Evolutionary conservation across 64 coral and sea anemone genomes (phyloP).

Genomic region (Platygyra sinensis): DNA sequence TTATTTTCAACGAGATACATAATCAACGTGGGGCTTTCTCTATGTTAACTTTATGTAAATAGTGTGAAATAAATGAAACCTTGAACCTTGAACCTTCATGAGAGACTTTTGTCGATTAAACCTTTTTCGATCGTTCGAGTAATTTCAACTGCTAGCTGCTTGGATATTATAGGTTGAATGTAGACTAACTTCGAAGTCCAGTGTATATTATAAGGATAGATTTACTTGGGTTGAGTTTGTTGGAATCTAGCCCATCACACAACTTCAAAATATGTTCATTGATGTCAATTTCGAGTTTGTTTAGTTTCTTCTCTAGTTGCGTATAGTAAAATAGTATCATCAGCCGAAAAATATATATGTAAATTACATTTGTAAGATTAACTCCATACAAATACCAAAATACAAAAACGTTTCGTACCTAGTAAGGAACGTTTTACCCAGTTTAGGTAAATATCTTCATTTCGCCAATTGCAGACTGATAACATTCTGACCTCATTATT

Average conservation of each 20-base stretch:
- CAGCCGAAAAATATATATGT: background rate
- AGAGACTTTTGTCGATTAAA: too few relatives aligned
- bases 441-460: background rate
- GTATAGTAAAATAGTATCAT: background rate
- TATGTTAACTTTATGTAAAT: too few relatives aligned
- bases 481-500: too few relatives aligned
- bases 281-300: background rate
- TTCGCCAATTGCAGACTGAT: background rate
- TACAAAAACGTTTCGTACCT: background rate
- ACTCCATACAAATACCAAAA: too few relatives aligned
- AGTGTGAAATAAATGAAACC: too few relatives aligned
- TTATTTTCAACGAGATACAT: too few relatives aligned
- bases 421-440: background rate
- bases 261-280: background rate
- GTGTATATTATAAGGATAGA: background rate
- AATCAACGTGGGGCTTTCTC: too few relatives aligned
- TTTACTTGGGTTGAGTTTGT: background rate
- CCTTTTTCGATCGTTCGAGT: too few relatives aligned
- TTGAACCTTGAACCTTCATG: too few relatives aligned
- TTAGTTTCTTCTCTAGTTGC: background rate
- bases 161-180: too few relatives aligned
- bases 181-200: too few relatives aligned
- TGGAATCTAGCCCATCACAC: background rate
- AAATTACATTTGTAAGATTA: background rate
- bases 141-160: too few relatives aligned